Evolutionary conservation across 2,888 invertebrate species (phyloP), one percentile per base, ranked within the genome.

Genomic region (Chrysotoxum bicinctum): DNA sequence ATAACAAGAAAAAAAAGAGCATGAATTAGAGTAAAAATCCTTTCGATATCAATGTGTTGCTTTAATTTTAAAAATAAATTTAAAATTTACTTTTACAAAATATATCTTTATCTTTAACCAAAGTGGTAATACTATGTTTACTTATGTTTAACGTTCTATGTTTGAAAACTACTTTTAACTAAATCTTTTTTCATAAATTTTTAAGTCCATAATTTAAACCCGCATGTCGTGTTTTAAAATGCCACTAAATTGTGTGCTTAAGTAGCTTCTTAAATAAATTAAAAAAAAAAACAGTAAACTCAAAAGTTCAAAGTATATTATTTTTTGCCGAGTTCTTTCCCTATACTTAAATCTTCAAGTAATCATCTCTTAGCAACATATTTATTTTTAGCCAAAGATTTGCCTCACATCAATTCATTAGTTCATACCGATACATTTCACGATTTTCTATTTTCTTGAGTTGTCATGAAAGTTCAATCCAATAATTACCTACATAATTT

Each of bases 11-110:
- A 79, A 32, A 26, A 56, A 69, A 9, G 8, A 56, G 85, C 85
- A 85, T 85, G 85, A 70, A 52, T 77, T 77, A 69, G 76, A 85
- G 85, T 69, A 62, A 81, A 81, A 81, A 81, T 81, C 85, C 85
- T 85, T 85, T 85, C 85, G 48, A 73, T 81, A 73, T 85, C 43
- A 62, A 73, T 85, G 81, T 85, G 69, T 85, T 73, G 62, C 73
- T 73, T 64, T 76, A 56, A 16, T 35, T 75, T 37, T 19, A 23
- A 54, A 19, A 19, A 12, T 23, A 37, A 37, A 8, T 16, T 54
- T 16, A 32, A 37, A 56, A 62, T 23, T 58, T 32, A 54, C 16
- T 32, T 32, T 54, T 26, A 30, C 19, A 16, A 66, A 14, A 32
- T 21, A n/a, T 40, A 14, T 23, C 16, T 32, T 3, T 26, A 35